Conservation (phyloP, 1,140 invertebrate genomes). For the Drosophila bipectinata region DNA sequence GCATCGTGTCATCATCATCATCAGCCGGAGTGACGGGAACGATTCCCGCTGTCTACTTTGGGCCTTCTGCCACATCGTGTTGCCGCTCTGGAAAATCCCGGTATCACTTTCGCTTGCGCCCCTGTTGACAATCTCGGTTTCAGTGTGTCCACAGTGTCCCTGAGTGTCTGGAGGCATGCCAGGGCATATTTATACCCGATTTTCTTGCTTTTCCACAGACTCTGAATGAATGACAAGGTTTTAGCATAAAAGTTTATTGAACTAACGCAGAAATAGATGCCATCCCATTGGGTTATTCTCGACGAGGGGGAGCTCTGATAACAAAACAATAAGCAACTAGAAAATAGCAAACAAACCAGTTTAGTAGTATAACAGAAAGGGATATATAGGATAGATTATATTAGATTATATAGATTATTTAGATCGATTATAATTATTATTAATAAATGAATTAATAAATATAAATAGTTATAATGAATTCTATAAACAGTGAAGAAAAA, state of each 20-base stretch:
- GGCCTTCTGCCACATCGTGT: constrained; percentile 43
- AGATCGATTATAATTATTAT: too few species aligned
- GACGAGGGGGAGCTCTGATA: too few species aligned
- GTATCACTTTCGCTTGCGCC: constrained; percentile 81
- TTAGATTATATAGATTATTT: too few species aligned
- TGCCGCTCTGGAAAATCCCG: constrained; percentile 69
- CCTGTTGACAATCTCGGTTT: constrained; percentile 80
- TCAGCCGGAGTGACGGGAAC: constrained; percentile 37
- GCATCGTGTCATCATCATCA: constrained; percentile 50
- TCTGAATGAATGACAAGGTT: constrained; percentile 61
- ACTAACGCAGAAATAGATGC: constrained; percentile 55
- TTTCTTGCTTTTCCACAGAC: constrained; percentile 23
- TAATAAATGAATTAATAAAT: too few species aligned
- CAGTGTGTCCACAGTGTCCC: constrained; percentile 66
- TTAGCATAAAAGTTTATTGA: constrained; percentile 82
- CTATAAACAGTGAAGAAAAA: too few species aligned
- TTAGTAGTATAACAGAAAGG: too few species aligned
- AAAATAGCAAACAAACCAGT: too few species aligned
- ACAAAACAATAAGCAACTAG: neutral
- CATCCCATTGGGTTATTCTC: neutral
- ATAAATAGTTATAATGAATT: too few species aligned
- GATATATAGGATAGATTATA: too few species aligned
- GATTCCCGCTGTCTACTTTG: constrained; percentile 44
- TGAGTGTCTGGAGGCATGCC: constrained; percentile 62
- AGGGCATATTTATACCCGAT: constrained; percentile 66